Conservation (phyloP, 2,797 vertebrate species). For the Sebastiscus tertius region DNA sequence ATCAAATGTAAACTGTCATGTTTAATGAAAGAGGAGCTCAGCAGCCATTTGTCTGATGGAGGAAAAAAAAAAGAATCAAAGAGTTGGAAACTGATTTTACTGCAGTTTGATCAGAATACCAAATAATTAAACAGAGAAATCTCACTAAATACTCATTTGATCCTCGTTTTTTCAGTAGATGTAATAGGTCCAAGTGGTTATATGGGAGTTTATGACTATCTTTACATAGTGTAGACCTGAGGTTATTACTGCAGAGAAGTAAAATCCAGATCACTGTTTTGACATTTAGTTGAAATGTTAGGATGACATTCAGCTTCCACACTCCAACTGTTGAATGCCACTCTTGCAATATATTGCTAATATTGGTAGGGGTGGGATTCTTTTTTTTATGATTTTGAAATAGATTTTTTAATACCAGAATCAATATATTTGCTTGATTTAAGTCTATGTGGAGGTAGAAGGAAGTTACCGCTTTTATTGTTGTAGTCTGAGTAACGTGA, state of each 20-base stretch:
- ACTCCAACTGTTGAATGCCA: too few relatives aligned
- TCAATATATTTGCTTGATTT: too few relatives aligned
- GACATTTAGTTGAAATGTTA: too few relatives aligned
- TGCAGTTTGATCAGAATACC: constrained; percentile 10
- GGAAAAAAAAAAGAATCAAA: not conserved
- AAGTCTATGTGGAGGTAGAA: too few relatives aligned
- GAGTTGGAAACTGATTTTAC: not conserved
- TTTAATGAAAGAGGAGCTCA: constrained; percentile 24
- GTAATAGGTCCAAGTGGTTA: rapidly evolving
- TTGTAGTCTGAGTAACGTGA: too few relatives aligned
- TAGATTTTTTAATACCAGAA: too few relatives aligned
- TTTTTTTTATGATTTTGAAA: too few relatives aligned
- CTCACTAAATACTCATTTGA: not conserved
- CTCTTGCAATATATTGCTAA: rapidly evolving
- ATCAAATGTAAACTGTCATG: constrained; percentile 34
- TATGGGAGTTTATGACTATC: not conserved
- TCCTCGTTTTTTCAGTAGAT: not conserved
- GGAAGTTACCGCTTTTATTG: too few relatives aligned
- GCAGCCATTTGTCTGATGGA: constrained; percentile 6
- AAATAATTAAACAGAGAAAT: constrained; percentile 5
- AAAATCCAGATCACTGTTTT: not conserved
- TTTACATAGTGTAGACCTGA: not conserved
- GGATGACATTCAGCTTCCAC: too few relatives aligned
- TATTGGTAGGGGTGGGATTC: too few relatives aligned
- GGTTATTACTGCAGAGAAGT: too few relatives aligned